Conservation (phyloP, 64 coral and sea anemone genomes). For the Trachythela sp. region DNA sequence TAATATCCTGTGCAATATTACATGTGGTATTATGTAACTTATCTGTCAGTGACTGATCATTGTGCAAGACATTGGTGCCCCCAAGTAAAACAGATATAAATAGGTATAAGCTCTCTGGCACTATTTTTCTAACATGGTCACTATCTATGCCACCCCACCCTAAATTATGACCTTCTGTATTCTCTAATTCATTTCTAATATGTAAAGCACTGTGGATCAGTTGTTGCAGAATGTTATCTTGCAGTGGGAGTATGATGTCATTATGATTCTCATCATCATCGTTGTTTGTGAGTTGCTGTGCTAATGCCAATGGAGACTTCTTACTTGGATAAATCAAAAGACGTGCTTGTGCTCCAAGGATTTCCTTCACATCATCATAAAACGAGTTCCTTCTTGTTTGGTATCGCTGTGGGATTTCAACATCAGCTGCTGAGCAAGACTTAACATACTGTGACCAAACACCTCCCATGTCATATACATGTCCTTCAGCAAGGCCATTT, state of each 20-base stretch:
- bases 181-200: not conserved
- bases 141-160: not conserved
- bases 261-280: too few relatives aligned
- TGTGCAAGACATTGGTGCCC: not conserved
- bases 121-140: not conserved
- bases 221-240: not conserved
- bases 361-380: constrained; percentile 9
- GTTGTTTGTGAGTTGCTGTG: not conserved
- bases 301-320: not conserved
- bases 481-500: not conserved
- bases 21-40: not conserved
- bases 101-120: not conserved
- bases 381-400: not conserved
- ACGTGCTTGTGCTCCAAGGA: not conserved
- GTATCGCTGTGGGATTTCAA: not conserved
- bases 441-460: not conserved
- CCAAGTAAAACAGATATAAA: not conserved
- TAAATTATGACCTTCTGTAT: not conserved
- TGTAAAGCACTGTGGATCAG: not conserved
- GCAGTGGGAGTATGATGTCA: not conserved
- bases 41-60: not conserved
- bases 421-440: not conserved
- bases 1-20: constrained; percentile 6
- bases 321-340: not conserved
- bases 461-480: not conserved